A percentile compares a stretch with the other conserved stretches of the same genome.
phyloP scores from a whole-genome alignment of 2,797 vertebrate species.

The Ctenopoma multispine region DNA sequence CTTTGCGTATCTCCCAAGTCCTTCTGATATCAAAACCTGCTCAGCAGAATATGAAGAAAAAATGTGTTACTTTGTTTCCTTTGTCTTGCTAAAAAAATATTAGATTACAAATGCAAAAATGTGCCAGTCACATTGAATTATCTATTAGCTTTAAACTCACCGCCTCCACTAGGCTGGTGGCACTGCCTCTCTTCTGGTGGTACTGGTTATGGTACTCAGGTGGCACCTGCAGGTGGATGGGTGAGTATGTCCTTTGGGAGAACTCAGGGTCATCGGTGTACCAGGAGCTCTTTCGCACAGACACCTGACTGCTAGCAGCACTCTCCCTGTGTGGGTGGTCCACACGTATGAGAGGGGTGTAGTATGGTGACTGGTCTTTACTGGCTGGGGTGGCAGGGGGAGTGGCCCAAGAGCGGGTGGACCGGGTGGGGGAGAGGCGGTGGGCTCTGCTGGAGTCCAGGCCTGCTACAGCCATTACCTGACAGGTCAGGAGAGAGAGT shows the following conservation, averaged over 20 bases:
- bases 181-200: slow-evolving; percentile 96
- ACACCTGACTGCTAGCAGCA: slow-evolving; percentile 90
- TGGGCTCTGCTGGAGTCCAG: slow-evolving; percentile 96
- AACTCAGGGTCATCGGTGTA: slow-evolving; percentile 95
- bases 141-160: slow-evolving; percentile 82
- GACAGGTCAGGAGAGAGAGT: slow-evolving; percentile 13
- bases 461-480: slow-evolving; percentile 99
- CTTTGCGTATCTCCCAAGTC: slow-evolving; percentile 95
- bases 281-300: slow-evolving; percentile 95
- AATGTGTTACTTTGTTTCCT: slow-evolving; percentile 16
- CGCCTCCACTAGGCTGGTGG: slow-evolving; percentile 97
- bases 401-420: slow-evolving; percentile 96
- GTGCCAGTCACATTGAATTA: background rate
- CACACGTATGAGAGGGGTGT: slow-evolving; percentile 95
- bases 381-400: slow-evolving; percentile 93
- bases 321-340: slow-evolving; percentile 90
- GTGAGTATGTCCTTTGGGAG: slow-evolving; percentile 92
- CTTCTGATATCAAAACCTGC: slow-evolving; percentile 99
- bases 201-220: slow-evolving; percentile 92
- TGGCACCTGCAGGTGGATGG: slow-evolving; percentile 93
- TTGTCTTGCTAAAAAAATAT: slow-evolving; percentile 21
- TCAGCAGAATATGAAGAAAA: slow-evolving; percentile 20
- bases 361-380: slow-evolving; percentile 91
- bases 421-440: slow-evolving; percentile 94
- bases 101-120: slow-evolving; percentile 6